These are phyloP conservation scores for Podarcis muralis DNA, from an alignment of 2,113 vertebrate species.

Conservation along the genomic window DNA sequence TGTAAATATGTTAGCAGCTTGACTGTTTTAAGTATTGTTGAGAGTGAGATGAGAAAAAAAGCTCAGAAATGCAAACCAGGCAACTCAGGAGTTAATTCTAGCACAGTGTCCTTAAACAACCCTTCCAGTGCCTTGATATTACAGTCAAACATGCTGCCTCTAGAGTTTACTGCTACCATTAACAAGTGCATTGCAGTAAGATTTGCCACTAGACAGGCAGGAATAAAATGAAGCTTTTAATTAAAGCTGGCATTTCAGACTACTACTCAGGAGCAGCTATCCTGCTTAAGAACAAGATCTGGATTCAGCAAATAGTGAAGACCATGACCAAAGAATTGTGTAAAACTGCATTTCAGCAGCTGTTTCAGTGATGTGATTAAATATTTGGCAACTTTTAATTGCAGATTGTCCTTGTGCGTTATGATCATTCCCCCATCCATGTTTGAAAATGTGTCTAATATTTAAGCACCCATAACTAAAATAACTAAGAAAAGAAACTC, in stretches of 20 bases:
- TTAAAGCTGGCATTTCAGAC: constrained; percentile 58
- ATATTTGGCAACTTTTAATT: neutral
- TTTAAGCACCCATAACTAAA: neutral
- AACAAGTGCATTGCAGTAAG: constrained; percentile 48
- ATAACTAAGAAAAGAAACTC: neutral
- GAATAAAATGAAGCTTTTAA: constrained; percentile 32
- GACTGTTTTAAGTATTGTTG: constrained; percentile 12
- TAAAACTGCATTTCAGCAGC: neutral
- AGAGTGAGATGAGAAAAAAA: neutral
- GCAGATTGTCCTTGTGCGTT: neutral
- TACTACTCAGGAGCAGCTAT: constrained; percentile 29
- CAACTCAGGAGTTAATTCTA: constrained; percentile 59
- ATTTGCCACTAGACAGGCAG: constrained; percentile 27
- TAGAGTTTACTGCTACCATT: constrained; percentile 55
- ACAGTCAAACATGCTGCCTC: constrained; percentile 59
- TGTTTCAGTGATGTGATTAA: neutral
- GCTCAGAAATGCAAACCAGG: neutral
- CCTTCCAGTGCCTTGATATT: constrained; percentile 48
- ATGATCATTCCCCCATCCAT: neutral
- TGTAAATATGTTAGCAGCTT: neutral
- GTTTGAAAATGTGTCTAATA: neutral
- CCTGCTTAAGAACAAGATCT: neutral
- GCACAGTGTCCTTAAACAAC: constrained; percentile 59
- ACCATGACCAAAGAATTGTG: neutral
- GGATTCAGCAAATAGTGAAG: neutral